Conservation (phyloP, 1,140 invertebrate genomes). For the Drosophila nikananu region DNA sequence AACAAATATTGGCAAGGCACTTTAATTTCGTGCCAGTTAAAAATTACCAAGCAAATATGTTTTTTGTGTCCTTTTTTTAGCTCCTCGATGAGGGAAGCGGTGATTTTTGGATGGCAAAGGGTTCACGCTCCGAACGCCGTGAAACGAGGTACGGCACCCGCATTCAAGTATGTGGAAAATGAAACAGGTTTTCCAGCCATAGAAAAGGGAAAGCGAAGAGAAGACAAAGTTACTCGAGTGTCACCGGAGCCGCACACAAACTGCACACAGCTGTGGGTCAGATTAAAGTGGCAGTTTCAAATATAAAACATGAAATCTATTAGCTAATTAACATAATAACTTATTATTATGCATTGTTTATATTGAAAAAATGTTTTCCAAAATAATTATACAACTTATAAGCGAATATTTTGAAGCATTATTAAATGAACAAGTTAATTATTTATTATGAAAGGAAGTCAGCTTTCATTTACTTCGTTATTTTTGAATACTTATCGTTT, state of each 20-base stretch:
- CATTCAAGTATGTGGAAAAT: conserved; percentile 69
- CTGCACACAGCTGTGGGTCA: conserved; percentile 3
- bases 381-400: too few species aligned
- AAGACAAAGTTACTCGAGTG: conserved; percentile 62
- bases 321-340: too few species aligned
- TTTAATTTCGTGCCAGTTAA: conserved; percentile 58
- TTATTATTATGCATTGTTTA: too few species aligned
- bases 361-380: too few species aligned
- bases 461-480: neutral
- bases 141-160: conserved; percentile 68
- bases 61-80: conserved; percentile 30
- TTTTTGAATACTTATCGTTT: too few species aligned
- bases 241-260: conserved; percentile 47
- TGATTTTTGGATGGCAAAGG: conserved; percentile 25
- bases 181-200: conserved; percentile 49
- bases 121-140: conserved; percentile 71
- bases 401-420: too few species aligned
- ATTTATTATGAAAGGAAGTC: neutral
- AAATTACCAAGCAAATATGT: conserved; percentile 52
- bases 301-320: neutral
- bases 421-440: neutral
- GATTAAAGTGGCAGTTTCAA: neutral
- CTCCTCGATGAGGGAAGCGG: conserved; percentile 9
- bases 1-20: conserved; percentile 71
- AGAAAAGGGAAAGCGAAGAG: neutral